Conservation (phyloP, 1,140 invertebrate species). For the Trichonephila clavipes region DNA sequence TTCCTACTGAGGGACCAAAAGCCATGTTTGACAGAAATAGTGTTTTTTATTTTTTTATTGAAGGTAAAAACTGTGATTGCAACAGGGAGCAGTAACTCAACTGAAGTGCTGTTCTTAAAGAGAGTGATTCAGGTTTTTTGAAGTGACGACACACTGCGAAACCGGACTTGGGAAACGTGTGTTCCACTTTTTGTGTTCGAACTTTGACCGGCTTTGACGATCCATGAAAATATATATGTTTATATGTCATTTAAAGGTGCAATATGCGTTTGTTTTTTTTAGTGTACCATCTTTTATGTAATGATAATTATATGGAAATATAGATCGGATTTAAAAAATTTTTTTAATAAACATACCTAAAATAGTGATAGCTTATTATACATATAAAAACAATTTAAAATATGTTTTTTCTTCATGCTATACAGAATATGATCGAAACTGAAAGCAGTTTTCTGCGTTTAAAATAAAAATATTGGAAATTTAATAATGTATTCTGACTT, state of each 20-base stretch:
- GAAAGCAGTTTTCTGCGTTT: too few species aligned
- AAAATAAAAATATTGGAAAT: too few species aligned
- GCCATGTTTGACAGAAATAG: background rate
- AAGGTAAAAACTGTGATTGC: conserved; percentile 34
- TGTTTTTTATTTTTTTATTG: background rate
- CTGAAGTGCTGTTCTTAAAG: background rate
- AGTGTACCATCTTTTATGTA: background rate
- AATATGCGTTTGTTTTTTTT: background rate
- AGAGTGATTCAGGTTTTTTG: background rate
- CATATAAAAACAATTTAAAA: too few species aligned
- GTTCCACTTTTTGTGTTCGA: background rate
- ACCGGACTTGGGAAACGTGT: conserved; percentile 42
- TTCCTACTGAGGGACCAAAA: background rate
- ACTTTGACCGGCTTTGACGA: conserved; percentile 23
- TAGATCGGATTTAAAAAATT: background rate
- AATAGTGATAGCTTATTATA: too few species aligned
- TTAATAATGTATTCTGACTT: too few species aligned
- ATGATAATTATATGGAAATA: background rate
- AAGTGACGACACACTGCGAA: conserved; percentile 10
- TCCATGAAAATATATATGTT: conserved; percentile 21
- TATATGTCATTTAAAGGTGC: background rate
- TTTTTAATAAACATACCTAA: background rate
- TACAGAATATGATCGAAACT: too few species aligned
- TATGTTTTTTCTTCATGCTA: too few species aligned
- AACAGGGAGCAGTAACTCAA: conserved; percentile 22